A percentile compares a stretch with the other conserved stretches of the same genome.
Evolutionary conservation across 2,797 vertebrate species (phyloP).

Genomic region (Cichlasoma orientale): DNA sequence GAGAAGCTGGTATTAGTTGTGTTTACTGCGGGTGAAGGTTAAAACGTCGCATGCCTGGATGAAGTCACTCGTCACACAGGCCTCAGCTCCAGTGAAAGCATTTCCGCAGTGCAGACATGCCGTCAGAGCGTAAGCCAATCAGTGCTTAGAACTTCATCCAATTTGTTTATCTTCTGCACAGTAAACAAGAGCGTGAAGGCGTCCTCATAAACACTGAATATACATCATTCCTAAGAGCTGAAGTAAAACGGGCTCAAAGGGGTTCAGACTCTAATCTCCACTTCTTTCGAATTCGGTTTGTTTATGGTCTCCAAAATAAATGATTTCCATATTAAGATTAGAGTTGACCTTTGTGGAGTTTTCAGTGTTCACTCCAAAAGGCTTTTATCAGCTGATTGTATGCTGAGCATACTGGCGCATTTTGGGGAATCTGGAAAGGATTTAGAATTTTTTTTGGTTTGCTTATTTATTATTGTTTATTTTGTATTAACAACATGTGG

Average conservation of each 20-base stretch:
- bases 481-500: no score
- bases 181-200: constrained; percentile 45
- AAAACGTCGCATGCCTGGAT: constrained; percentile 52
- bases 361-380: background rate
- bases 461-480: no score
- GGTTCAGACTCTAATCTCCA: rapidly evolving
- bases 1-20: constrained; percentile 45
- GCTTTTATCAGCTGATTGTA: background rate
- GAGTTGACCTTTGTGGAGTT: rapidly evolving
- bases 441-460: no score
- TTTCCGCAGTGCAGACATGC: constrained; percentile 37
- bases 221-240: constrained; percentile 25
- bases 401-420: background rate
- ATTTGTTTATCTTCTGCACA: constrained; percentile 38
- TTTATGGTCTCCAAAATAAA: background rate
- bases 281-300: background rate
- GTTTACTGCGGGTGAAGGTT: constrained; percentile 55
- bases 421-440: background rate
- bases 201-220: constrained; percentile 40
- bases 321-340: background rate
- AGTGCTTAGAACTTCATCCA: constrained; percentile 23
- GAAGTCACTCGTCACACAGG: constrained; percentile 57
- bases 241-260: background rate
- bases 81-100: constrained; percentile 55
- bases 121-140: constrained; percentile 28